Conservation (phyloP, 2,888 invertebrate genomes). For the Tachina lurida region DNA sequence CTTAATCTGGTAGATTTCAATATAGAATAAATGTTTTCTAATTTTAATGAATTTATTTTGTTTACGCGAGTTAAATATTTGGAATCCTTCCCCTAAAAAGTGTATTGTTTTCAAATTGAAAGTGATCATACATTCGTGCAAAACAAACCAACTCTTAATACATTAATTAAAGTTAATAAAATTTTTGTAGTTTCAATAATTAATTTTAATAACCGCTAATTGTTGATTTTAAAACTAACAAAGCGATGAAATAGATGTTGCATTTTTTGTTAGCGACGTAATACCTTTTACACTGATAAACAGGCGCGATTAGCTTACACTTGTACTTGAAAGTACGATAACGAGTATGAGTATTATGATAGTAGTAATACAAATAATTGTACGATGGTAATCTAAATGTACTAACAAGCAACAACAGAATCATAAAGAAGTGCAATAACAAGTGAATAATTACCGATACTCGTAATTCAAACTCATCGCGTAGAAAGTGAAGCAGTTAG, state of each 20-base stretch:
- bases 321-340: not conserved
- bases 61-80: not conserved
- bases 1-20: no score
- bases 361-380: slow-evolving; percentile 46
- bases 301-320: slow-evolving; percentile 33
- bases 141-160: slow-evolving; percentile 21
- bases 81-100: not conserved
- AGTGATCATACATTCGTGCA: slow-evolving; percentile 32
- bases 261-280: slow-evolving; percentile 25
- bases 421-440: slow-evolving; percentile 33
- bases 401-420: slow-evolving; percentile 20
- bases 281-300: slow-evolving; percentile 57
- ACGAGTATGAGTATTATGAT: not conserved
- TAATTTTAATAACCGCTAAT: slow-evolving; percentile 66
- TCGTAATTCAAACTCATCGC: slow-evolving; percentile 48
- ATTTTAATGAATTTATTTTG: not conserved
- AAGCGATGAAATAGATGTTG: slow-evolving; percentile 38
- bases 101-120: not conserved
- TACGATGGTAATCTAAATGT: slow-evolving; percentile 55
- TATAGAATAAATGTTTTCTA: no score
- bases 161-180: slow-evolving; percentile 39
- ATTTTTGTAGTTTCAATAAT: slow-evolving; percentile 36
- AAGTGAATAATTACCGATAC: slow-evolving; percentile 49
- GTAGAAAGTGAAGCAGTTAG: not conserved
- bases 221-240: slow-evolving; percentile 59